Evolutionary conservation across 2,888 invertebrate species (phyloP), one percentile per base, ranked within the genome.

Genomic region (Napeogenes inachia): DNA sequence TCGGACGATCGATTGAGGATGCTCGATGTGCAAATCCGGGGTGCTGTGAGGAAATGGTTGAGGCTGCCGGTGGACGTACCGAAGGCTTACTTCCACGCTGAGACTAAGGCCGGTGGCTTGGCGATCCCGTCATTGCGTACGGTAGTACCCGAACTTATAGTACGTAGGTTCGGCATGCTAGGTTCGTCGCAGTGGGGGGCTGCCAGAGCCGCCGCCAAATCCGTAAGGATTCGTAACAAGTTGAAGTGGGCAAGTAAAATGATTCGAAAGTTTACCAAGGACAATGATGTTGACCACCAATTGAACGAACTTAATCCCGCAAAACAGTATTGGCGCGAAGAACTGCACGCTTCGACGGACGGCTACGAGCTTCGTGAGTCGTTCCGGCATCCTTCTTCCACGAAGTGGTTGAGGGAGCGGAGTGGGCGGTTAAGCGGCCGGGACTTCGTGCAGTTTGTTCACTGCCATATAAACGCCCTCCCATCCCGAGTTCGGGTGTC

Each of bases 1-100:
- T 54, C 68, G 66, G 70, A 71, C 35, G 68, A 68, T 1, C 66
- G 71, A 45, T 66, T 86, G 0, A 65, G 71, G 3, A 68, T 72
- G 50, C 64, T 78, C 30, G 84, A 87, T 62, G 50, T 72, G 0
- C 64, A 73, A 45, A 71, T 83, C 45, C 71, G 79, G 54, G 62
- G 55, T 0, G 66, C 69, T 0, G 68, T 78, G 0, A 69, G 81
- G 57, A 63, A 53, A 4, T 75, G 75, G 73, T 60, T 82, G 2
- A 67, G 71, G 12, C 71, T 82, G 0, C 81, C 82, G 0, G 13
- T 65, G 0, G 79, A 80, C 60, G 60, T 68, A 3, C 60, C 61
- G 1, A 63, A 54, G 2, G 76, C 67, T 0, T 82, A 76, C 60
- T 75, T 77, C 56, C 77, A 84, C 53, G 73, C 79, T 0, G 13